Percentiles rank a stretch among this genome's conserved stretches.
Evolutionary conservation across 2,113 vertebrate species (phyloP).

Genomic region (Heloderma charlesbogerti): DNA sequence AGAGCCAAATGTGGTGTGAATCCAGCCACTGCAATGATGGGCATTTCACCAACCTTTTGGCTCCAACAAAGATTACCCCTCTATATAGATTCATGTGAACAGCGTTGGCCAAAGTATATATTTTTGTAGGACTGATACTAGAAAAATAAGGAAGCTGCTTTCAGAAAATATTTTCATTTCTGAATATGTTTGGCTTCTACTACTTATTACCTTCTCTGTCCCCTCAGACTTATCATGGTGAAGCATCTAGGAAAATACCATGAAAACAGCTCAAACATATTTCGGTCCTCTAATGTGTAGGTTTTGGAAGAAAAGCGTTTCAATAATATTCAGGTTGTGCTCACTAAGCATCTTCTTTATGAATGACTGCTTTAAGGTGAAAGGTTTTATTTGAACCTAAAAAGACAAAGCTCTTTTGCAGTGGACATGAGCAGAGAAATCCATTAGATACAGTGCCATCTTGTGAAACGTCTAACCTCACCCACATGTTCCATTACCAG

Average conservation of each 20-base stretch:
- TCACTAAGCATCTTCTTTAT: conserved; percentile 21
- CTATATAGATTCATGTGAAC: conserved; percentile 10
- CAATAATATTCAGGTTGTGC: conserved; percentile 37
- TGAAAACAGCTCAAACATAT: conserved; percentile 48
- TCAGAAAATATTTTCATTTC: conserved; percentile 55
- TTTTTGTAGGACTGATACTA: conserved; percentile 59
- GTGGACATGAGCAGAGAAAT: conserved; percentile 3
- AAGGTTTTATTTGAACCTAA: conserved; percentile 9
- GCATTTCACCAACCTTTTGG: conserved; percentile 41
- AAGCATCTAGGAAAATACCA: conserved; percentile 49
- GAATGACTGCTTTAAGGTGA: conserved; percentile 44
- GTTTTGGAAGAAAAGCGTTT: conserved; percentile 23
- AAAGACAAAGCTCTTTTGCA: not conserved
- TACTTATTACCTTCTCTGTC: conserved; percentile 46
- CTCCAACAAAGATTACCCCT: conserved; percentile 34
- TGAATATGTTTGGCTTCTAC: conserved; percentile 53
- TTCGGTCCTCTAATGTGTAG: conserved; percentile 26
- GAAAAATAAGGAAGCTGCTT: conserved; percentile 55
- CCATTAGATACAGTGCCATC: not conserved
- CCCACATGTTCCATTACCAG: not conserved
- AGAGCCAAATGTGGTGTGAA: not conserved
- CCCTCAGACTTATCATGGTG: conserved; percentile 23
- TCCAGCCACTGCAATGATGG: conserved; percentile 33
- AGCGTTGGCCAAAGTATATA: conserved; percentile 53
- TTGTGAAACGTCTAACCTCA: not conserved